Base-by-base conservation (phyloP, 1,140 invertebrate species). In the Bombus ignitus region DNA sequence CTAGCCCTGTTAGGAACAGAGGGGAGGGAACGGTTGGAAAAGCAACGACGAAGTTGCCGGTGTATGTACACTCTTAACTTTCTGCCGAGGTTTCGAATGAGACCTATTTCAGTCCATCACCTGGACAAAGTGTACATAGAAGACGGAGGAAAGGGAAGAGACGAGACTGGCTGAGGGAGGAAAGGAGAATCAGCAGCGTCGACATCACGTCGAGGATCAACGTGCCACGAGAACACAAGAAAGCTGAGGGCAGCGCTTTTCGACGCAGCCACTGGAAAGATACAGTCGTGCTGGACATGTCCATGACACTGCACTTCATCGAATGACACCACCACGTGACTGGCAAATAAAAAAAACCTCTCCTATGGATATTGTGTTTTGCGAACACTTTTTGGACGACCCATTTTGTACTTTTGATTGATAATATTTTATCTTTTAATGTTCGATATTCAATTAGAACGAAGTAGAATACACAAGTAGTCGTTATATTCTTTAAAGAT, bases 51-150 rank as follows among this genome's bases (percentile, higher is more conserved):
- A 76, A 71, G 81, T 65, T 15, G 37, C 47, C 62, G 75, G 81
- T 53, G 70, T 88, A 87, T 89, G 85, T 89, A 89, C 85, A 87
- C 87, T 90, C 82, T 89, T 90, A 91, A 92, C 88, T 92, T 83
- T 89, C 77, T 53, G 83, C 81, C 75, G 88, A 88, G 88, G 80
- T 91, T 90, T 85, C 88, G 87, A 93, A 92, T 92, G 89, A 93
- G 90, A 83, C 84, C 91, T 90, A 91, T 92, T 91, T 92, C 85
- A 89, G 88, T 88, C 83, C 87, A 92, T 92, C 89, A 91, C 81
- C 74, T 87, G 88, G 42, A 91, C 77, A 70, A 77, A 90, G 83
- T 87, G 86, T 88, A 90, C 86, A 92, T 68, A 91, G 77, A 76
- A 74, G 42, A 2, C 22, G 47, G 15, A 28, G 18, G 53, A n/a